Evolutionary conservation across 2,797 vertebrate species (phyloP), one percentile per base, ranked within the genome.

Genomic region (Bucorvus abyssinicus): DNA sequence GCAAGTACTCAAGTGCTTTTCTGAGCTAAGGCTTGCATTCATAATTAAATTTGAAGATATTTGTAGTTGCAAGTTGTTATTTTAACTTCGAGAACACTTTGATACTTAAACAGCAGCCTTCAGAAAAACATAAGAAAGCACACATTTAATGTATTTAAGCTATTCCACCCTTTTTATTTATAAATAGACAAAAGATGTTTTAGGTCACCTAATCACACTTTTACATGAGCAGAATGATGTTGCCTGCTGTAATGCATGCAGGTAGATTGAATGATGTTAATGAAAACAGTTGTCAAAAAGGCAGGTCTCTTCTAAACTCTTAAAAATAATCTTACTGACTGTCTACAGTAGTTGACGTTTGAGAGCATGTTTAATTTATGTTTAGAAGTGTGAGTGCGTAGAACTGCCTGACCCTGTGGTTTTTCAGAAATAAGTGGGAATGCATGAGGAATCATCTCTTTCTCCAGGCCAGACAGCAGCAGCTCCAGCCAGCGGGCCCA

Each of bases 281-380:
- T 57, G 38, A 87, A 91, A 94, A 87, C 17, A 87, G 64, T 77
- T 30, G 79, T 77, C 55, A 73, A 60, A 94, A 92, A 84, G 26
- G n/a, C 24, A 84, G 14, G 26, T 85, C 5, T 84, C 45, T 83
- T 67, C 76, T 63, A 77, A 94, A 67, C 17, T 55, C 9, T 65
- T 86, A 71, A 87, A 84, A 93, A 50, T 63, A 77, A 84, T 91
- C 87, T 87, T 85, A 53, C 12, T 53, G 23, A 47, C 32, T 68
- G 14, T 34, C 64, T 93, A 29, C 20, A 85, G 52, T 32, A 74
- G 36, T 2, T 90, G 32, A 56, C 63, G 27, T 80, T 89, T 85
- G 23, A 44, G 44, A 80, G 50, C n/a, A 23, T 27, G 78, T 84
- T 44, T 27, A 57, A 63, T 67, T 87, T 84, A 30, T 22, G 10